Evolutionary conservation across 2,113 vertebrate genomes (phyloP), one percentile per base, ranked within the genome.

Genomic region (Leiothrix lutea): DNA sequence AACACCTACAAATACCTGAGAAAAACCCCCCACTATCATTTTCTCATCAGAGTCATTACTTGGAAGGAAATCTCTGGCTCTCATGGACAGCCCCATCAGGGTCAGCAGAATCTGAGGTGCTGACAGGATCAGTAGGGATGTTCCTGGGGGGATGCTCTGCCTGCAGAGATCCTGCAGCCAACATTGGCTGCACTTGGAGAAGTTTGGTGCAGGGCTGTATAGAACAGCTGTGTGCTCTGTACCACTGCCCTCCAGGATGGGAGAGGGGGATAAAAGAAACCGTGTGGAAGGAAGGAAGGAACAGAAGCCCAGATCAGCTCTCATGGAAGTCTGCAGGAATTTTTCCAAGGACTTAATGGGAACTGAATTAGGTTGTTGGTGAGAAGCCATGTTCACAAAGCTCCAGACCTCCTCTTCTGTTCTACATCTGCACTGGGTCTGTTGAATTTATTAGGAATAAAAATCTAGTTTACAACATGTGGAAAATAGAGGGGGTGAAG

Each of bases 381-480:
- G 74, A 88, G 81, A 93, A 92, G 58, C 64, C 64, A n/a, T 12
- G 33, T 80, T 62, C 62, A 74, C 50, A 94, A 64, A 73, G 58
- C 50, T 73, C 70, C 62, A 92, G 84, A 50, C 48, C 66, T 67
- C 35, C 31, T 73, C 33, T 72, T 66, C 65, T 92, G 6, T 77
- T 90, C 54, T 60, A 45, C 87, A 96, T 85, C 84, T 95, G 83
- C n/a, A 24, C 44, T 48, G 51, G 47, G 50, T 92, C 87, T 96
- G 79, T 85, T 95, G 79, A 40, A 90, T 96, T 95, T 93, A 86
- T 80, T 88, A 85, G 78, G 54, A 88, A 72, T 66, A 94, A 95
- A 89, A 70, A 16, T 70, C 38, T 67, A 73, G 66, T 47, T 94
- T 88, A 82, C 35, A 86, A 60, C 60, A 35, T 91, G 51, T 90